These are phyloP conservation scores for Meandrusa payeni DNA, from an alignment of 2,888 invertebrate species.

Conservation along the genomic window DNA sequence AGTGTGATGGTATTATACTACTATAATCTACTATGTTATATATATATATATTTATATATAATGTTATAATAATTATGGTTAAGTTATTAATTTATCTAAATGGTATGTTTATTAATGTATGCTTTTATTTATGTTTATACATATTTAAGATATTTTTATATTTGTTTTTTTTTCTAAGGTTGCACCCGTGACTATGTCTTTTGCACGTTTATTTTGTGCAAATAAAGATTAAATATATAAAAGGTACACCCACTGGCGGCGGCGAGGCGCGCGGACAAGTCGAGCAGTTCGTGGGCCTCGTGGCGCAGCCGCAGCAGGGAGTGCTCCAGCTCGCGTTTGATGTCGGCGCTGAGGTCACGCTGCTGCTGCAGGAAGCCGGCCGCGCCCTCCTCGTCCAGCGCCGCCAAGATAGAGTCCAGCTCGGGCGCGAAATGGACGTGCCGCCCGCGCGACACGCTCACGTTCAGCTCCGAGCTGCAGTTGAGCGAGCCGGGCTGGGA, in stretches of 20 bases:
- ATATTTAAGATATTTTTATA: too few species aligned
- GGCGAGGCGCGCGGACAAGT: constrained; percentile 69
- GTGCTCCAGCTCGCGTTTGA: constrained; percentile 84
- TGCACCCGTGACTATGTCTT: too few species aligned
- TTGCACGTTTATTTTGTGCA: too few species aligned
- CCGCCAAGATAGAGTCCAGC: constrained; percentile 79
- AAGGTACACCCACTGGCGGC: constrained; percentile 45
- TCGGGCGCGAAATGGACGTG: constrained; percentile 88
- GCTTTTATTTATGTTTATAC: too few species aligned
- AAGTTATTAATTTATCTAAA: too few species aligned
- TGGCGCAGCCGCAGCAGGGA: constrained; percentile 84
- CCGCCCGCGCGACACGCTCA: constrained; percentile 56
- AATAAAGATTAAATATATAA: too few species aligned
- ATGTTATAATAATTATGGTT: too few species aligned
- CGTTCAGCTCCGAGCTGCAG: constrained; percentile 38
- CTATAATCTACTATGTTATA: too few species aligned
- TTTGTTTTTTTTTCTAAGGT: too few species aligned
- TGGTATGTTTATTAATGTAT: too few species aligned
- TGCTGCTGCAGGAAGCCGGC: constrained; percentile 78
- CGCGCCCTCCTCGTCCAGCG: constrained; percentile 82
- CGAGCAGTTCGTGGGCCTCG: constrained; percentile 86
- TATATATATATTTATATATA: too few species aligned
- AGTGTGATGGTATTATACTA: too few species aligned
- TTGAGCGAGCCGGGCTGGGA: constrained; percentile 44
- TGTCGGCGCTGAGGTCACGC: constrained; percentile 74